Conservation (phyloP, 2,888 invertebrate genomes). For the Hemistola chrysoprasaria region DNA sequence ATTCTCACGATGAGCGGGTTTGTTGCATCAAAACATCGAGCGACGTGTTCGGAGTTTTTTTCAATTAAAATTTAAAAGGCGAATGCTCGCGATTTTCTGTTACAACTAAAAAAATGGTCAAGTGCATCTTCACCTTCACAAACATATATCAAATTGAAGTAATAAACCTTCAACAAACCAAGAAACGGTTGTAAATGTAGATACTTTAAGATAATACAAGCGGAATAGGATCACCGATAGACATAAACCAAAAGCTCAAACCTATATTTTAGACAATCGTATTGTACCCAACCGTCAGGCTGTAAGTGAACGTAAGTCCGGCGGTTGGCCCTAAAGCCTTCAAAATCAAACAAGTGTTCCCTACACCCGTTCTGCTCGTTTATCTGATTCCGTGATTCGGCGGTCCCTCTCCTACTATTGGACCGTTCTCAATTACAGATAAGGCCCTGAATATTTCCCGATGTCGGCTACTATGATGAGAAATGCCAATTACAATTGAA, state of each 20-base stretch:
- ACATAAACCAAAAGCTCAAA: slow-evolving; percentile 1
- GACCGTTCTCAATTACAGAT: slow-evolving; percentile 48
- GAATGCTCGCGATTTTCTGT: no score
- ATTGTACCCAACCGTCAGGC: slow-evolving; percentile 27
- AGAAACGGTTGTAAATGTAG: background rate
- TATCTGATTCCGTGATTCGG: slow-evolving; percentile 49
- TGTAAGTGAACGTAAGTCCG: slow-evolving; percentile 51
- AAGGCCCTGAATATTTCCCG: slow-evolving; percentile 43
- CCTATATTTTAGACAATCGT: slow-evolving; percentile 15
- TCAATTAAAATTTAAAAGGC: no score
- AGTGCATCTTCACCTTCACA: no score
- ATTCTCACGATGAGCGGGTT: no score
- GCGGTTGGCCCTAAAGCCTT: slow-evolving; percentile 41
- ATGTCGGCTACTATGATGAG: slow-evolving; percentile 35
- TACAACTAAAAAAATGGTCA: no score
- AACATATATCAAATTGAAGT: no score
- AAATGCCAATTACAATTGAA: slow-evolving; percentile 35
- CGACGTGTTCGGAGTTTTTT: no score
- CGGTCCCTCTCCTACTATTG: slow-evolving; percentile 35
- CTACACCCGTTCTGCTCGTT: slow-evolving; percentile 39
- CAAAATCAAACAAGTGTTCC: slow-evolving; percentile 63
- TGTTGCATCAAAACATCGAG: no score
- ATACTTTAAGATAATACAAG: no score
- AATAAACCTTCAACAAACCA: slow-evolving; percentile 1
- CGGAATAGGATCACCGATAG: background rate